Conservation (phyloP, 2,888 invertebrate species). For the Zygothrica quintamaculata region DNA sequence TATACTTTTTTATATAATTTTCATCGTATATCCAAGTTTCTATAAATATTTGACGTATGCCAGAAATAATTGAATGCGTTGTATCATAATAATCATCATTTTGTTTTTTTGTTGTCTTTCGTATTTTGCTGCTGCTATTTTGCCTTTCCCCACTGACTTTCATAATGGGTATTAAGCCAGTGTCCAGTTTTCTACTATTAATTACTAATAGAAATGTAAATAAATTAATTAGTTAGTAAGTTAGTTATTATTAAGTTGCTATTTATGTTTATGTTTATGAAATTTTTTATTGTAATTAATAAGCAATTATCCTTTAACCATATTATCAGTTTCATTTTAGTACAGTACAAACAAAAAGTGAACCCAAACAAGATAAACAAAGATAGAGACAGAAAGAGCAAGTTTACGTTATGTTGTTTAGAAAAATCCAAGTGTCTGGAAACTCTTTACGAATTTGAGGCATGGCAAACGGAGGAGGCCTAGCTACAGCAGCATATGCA, state of each 20-base stretch:
- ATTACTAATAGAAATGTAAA: conserved; percentile 45
- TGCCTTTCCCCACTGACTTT: conserved; percentile 54
- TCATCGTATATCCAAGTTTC: conserved; percentile 57
- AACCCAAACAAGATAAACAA: not conserved
- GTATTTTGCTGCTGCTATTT: conserved; percentile 35
- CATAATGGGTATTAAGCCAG: conserved; percentile 56
- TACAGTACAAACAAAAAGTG: not conserved
- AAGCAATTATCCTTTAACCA: too few species aligned
- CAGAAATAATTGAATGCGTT: conserved; percentile 18
- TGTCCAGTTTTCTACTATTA: conserved; percentile 38
- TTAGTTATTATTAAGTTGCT: conserved; percentile 22
- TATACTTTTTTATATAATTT: conserved; percentile 44
- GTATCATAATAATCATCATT: too few species aligned
- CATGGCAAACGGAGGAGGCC: not conserved
- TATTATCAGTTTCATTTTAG: too few species aligned
- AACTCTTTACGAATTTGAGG: conserved; percentile 86
- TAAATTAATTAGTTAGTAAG: conserved; percentile 26
- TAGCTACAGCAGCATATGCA: not conserved
- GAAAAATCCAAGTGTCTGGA: conserved; percentile 89
- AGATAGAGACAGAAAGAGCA: too few species aligned
- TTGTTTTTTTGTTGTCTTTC: conserved; percentile 36
- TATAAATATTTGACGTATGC: conserved; percentile 50
- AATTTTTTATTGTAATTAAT: conserved; percentile 1
- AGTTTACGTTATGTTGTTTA: conserved; percentile 80
- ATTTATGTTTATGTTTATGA: conserved; percentile 8